Evolutionary conservation across 2,888 invertebrate genomes (phyloP), one percentile per base, ranked within the genome.

Genomic region (Halictus ligatus): DNA sequence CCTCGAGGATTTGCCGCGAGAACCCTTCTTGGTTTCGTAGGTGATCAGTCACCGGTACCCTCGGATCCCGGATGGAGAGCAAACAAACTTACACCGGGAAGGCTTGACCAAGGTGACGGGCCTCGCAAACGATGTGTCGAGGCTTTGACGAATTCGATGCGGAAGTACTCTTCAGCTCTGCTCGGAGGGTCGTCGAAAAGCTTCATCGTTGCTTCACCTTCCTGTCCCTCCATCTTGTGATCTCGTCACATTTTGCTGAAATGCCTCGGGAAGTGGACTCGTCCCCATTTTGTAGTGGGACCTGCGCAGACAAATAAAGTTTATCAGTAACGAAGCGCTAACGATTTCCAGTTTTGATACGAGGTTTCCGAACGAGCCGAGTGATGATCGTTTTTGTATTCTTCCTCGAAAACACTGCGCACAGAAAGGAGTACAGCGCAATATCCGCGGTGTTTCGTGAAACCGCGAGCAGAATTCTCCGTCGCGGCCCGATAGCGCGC

Each of bases 21-120:
- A 88, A 88, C 89, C 91, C 92, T 92, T 89, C 91, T 89, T 87
- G 91, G 85, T 89, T 90, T 91, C 89, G 81, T 87, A 78, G 90
- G 91, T 89, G 90, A 92, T 92, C 92, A 90, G 88, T 92, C 92
- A 92, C 89, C 73, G 29, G 84, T 86, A 85, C 87, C 91, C 88
- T 85, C 81, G 74, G 83, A 81, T 85, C 75, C n/a, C 74, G 80
- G 80, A 73, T 79, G 81, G 80, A 83, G 86, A 86, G 86, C 89
- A 89, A 91, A 92, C 90, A 92, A 90, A 91, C 90, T 92, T 89
- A 87, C 87, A 84, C 83, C 85, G 75, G 80, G 73, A 78, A 48
- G 84, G 78, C 84, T 91, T 88, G 91, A 89, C 91, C 85, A 46
- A 87, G 85, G 81, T 83, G 82, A 18, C 69, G 86, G 90, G 88